Percentiles rank a stretch among this genome's conserved stretches.
Conservation (phyloP, 2,113 vertebrate genomes). For the Vulpes ferrilata region DNA sequence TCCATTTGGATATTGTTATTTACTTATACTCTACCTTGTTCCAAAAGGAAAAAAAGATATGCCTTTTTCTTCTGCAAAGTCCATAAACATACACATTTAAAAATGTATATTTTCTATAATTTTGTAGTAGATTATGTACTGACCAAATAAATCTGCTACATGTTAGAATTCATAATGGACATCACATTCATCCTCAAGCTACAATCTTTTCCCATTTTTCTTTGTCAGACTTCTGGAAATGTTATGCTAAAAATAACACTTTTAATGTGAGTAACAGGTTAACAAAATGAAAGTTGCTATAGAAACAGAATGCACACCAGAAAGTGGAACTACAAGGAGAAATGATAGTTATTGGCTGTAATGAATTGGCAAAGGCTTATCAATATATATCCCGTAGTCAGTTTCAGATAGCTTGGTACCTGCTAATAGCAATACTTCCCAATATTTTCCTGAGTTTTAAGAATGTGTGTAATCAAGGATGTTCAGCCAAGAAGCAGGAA, state of each 20-base stretch:
- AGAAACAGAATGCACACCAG: slow-evolving; percentile 85
- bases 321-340: slow-evolving; percentile 78
- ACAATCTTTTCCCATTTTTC: slow-evolving; percentile 78
- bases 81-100: background rate
- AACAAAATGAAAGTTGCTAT: slow-evolving; percentile 89
- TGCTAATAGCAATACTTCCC: slow-evolving; percentile 46
- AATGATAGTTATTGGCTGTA: slow-evolving; percentile 79
- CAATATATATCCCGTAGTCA: slow-evolving; percentile 40
- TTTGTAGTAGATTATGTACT: slow-evolving; percentile 74
- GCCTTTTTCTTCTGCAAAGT: slow-evolving; percentile 50
- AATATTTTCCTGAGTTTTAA: slow-evolving; percentile 64
- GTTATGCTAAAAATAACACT: slow-evolving; percentile 82
- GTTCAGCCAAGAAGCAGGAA: slow-evolving; percentile 19
- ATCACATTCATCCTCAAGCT: slow-evolving; percentile 81
- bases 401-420: slow-evolving; percentile 19
- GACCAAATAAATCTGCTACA: slow-evolving; percentile 75
- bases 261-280: slow-evolving; percentile 84
- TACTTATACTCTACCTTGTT: slow-evolving; percentile 38
- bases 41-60: background rate
- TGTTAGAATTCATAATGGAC: slow-evolving; percentile 72
- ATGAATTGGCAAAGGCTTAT: slow-evolving; percentile 67
- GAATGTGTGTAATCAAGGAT: background rate
- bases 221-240: slow-evolving; percentile 81
- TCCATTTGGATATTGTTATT: slow-evolving; percentile 69
- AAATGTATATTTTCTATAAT: slow-evolving; percentile 74